phyloP scores from a whole-genome alignment of 2,113 vertebrate species.

The Zapus hudsonius region DNA sequence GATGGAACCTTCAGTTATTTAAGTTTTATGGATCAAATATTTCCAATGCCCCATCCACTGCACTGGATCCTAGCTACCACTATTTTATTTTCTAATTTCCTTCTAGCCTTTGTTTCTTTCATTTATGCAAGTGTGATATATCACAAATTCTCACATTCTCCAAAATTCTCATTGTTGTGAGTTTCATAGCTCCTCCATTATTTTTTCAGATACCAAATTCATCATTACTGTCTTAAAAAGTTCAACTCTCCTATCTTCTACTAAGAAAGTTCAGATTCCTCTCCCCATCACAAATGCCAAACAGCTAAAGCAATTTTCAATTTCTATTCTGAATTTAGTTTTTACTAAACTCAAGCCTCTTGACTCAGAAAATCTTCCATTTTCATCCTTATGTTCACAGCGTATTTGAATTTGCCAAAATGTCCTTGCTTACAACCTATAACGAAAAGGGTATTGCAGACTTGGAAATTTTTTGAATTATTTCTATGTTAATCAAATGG shows the following conservation, averaged over 20 bases:
- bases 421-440: too few relatives aligned
- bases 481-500: background rate
- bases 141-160: background rate
- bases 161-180: background rate
- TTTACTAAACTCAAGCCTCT: background rate
- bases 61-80: fast-evolving
- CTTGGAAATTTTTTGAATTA: background rate
- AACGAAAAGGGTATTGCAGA: background rate
- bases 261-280: fast-evolving
- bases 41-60: fast-evolving
- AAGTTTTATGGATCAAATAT: background rate
- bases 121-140: background rate
- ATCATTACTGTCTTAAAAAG: background rate
- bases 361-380: background rate
- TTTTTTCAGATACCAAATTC: background rate
- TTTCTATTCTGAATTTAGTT: background rate
- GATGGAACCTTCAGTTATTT: background rate
- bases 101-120: background rate
- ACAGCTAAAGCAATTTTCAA: background rate
- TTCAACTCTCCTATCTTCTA: background rate
- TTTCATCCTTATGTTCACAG: background rate
- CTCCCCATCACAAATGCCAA: background rate
- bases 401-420: too few relatives aligned
- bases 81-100: background rate
- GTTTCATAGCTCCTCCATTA: too few relatives aligned